Base-by-base conservation (phyloP, 2,888 invertebrate species). In the Eurois occulta region DNA sequence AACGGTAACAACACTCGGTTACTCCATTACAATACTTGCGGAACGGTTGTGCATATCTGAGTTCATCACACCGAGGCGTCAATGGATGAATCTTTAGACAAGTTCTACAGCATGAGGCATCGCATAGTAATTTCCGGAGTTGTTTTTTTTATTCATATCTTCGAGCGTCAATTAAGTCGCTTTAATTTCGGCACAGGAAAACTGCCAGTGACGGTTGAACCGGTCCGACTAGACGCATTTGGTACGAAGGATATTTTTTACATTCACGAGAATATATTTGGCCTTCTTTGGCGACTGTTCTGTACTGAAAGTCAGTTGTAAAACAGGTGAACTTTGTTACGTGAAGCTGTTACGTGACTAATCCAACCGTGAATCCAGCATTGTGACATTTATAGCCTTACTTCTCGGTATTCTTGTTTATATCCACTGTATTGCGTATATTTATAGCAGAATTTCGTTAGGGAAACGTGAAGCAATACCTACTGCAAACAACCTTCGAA, bases 211-310 rank as follows among this genome's bases (percentile, higher is more conserved):
- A 92, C 94, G 91, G 93, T 92, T 92, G 83, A 85, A 94, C 93
- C 93, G 93, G 93, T 93, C 89, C 84, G 84, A 86, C 90, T 92
- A 92, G 93, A 90, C 90, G 78, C 86, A 85, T 88, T 90, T 85
- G 88, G 76, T 87, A 80, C 89, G 92, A 93, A 93, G 93, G 93
- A 93, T 93, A 92, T 91, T 93, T 93, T 93, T 93, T 93, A 91
- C 92, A 82, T 91, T 92, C 91, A 90, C 90, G 89, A 90, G 75
- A 58, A 67, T 85, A 82, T 83, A 82, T 89, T 88, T 90, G 92
- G 90, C 93, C 93, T 93, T 91, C 91, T 91, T 90, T 85, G 78
- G 91, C 78, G 90, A 91, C 86, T 87, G 89, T 85, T 85, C 80
- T 81, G 85, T 79, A 87, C 90, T 89, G 90, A 89, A 91, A 90